A percentile compares a stretch with the other conserved stretches of the same genome.
Conservation (phyloP, 2,113 vertebrate species). For the Nansenia antarctica region DNA sequence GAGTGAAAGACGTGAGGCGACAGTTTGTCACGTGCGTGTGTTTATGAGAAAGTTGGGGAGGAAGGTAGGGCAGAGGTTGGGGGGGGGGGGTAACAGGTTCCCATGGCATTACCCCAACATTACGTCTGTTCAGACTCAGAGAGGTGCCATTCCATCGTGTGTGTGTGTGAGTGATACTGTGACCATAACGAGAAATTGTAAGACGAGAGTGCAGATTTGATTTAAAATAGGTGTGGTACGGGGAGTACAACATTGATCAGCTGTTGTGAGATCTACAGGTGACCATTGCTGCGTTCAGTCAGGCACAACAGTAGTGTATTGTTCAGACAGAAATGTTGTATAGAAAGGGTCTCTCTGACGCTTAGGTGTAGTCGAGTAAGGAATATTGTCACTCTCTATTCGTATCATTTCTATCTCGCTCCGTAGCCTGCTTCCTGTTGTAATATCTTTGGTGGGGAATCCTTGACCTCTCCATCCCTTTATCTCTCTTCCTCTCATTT, state of each 20-base stretch:
- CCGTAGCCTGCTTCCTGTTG: background rate
- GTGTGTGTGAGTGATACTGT: background rate
- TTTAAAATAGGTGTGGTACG: conserved; percentile 21
- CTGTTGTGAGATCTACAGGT: too few relatives aligned
- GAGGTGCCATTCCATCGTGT: background rate
- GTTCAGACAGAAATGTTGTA: too few relatives aligned
- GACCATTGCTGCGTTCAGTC: too few relatives aligned
- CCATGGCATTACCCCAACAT: conserved; percentile 20
- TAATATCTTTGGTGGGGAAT: conserved; percentile 20
- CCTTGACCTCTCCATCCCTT: conserved; percentile 6
- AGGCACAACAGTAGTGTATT: too few relatives aligned
- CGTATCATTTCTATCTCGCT: too few relatives aligned
- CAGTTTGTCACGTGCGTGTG: background rate
- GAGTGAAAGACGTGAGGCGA: background rate
- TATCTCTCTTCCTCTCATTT: conserved; percentile 7
- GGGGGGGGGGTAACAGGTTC: conserved; percentile 20
- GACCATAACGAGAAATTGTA: background rate
- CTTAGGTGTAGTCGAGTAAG: too few relatives aligned
- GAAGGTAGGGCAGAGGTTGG: background rate
- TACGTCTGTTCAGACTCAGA: background rate
- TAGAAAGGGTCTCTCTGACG: too few relatives aligned
- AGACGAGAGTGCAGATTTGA: background rate
- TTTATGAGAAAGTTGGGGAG: background rate
- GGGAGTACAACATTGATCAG: conserved; percentile 16
- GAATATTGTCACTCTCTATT: too few relatives aligned